These are phyloP conservation scores for Porites cylindrica DNA, from an alignment of 92 coral and sea anemone species.

Conservation along the genomic window DNA sequence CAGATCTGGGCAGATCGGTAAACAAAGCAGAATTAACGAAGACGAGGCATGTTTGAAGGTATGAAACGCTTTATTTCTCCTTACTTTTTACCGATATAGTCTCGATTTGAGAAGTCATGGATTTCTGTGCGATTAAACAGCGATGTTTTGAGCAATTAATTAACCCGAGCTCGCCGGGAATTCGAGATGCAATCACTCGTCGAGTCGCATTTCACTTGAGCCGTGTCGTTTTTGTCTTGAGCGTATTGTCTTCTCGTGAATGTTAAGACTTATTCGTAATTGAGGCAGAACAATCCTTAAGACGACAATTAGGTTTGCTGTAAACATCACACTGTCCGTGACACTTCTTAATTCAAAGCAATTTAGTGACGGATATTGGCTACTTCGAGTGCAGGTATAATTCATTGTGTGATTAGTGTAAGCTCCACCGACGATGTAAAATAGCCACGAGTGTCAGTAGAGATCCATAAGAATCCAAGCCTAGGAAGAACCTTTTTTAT, in stretches of 20 bases:
- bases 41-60: slow-evolving; percentile 51
- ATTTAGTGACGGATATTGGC: slow-evolving; percentile 43
- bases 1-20: slow-evolving; percentile 34
- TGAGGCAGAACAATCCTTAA: not conserved
- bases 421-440: no score
- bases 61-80: slow-evolving; percentile 7
- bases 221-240: not conserved
- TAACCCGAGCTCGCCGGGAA: not conserved
- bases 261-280: not conserved
- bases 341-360: slow-evolving; percentile 8
- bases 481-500: not conserved
- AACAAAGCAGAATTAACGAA: slow-evolving; percentile 32
- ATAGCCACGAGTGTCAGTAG: not conserved
- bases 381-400: not conserved
- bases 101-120: not conserved
- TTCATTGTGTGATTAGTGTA: not conserved
- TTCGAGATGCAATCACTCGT: not conserved
- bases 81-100: not conserved
- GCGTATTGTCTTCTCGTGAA: not conserved
- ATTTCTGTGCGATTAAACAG: not conserved
- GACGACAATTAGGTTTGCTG: slow-evolving; percentile 17
- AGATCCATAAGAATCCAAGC: not conserved
- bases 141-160: not conserved
- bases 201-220: not conserved
- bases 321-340: slow-evolving; percentile 21